Base-by-base conservation (phyloP, 2,888 invertebrate species). In the Hypercompe scribonia region DNA sequence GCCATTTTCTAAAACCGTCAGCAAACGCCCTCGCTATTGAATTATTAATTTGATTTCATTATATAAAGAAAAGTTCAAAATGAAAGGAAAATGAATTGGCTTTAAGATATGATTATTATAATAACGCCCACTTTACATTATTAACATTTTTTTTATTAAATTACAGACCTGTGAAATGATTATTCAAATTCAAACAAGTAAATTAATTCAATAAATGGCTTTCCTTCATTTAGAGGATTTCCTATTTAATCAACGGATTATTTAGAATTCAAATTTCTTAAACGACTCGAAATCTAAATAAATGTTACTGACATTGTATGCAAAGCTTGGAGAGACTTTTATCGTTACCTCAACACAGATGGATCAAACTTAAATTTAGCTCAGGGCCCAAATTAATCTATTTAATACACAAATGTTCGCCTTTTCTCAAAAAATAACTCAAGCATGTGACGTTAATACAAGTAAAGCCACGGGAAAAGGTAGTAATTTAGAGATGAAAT, bases 1-100 rank as follows among this genome's bases (percentile, higher is more conserved):
- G 18, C 18, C 28, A 31, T 61, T 36, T 58, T 31, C 39, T 21
- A 58, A 58, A 39, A 50, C 50, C 63, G 42, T 69, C 61, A 24
- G 24, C 42, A 70, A 70, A 50, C 46, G 28, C n/a, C 34, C 61
- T 64, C 63, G 64, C 46, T 5, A 65, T 65, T 65, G 34, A 65
- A 64, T 50, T 70, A 65, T 70, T 36, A 70, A 70, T 65, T 54
- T 36, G 28, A 54, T 65, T 34, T 36, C 42, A 70, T 70, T 65
- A 65, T 36, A 36, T 31, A 50, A 68, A 68, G 58, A 68, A 65
- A 63, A 54, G 34, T 39, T 11, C 31, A 15, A 54, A 71, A 61
- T 71, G 65, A 54, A 65, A 71, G 18, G 31, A 65, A 66, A 71
- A 66, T 70, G 54, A 71, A 66, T 71, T 50, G 58, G 58, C 15